These are phyloP conservation scores for Xestia sexstrigata DNA, from an alignment of 2,888 invertebrate genomes.

Conservation along the genomic window DNA sequence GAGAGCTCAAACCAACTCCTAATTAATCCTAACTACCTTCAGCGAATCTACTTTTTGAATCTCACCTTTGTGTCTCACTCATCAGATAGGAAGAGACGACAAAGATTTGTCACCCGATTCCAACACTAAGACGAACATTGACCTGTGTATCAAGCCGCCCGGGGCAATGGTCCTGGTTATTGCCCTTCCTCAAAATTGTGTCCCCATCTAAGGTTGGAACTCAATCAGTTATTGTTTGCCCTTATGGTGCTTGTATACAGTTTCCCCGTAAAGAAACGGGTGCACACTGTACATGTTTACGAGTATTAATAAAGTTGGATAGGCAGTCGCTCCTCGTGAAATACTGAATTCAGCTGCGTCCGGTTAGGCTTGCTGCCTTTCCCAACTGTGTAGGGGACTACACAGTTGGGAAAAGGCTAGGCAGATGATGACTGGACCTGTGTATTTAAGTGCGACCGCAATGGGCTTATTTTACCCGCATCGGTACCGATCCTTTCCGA, in stretches of 20 bases:
- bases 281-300: neutral
- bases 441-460: neutral
- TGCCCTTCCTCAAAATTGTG: neutral
- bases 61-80: neutral
- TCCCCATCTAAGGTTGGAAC: neutral
- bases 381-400: too few species aligned
- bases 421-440: neutral
- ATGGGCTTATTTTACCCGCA: neutral
- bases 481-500: neutral
- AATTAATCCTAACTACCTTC: neutral
- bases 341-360: neutral
- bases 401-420: neutral
- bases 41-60: neutral
- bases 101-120: neutral
- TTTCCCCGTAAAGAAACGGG: neutral
- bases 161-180: neutral
- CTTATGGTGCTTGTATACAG: neutral
- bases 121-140: conserved; percentile 1
- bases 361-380: neutral
- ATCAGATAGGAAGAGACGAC: neutral
- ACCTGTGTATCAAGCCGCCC: neutral
- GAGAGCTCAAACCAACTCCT: neutral
- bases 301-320: neutral
- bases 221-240: conserved; percentile 20
- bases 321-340: neutral